Conservation (phyloP, 2,113 vertebrate genomes). For the Maylandia zebra region DNA sequence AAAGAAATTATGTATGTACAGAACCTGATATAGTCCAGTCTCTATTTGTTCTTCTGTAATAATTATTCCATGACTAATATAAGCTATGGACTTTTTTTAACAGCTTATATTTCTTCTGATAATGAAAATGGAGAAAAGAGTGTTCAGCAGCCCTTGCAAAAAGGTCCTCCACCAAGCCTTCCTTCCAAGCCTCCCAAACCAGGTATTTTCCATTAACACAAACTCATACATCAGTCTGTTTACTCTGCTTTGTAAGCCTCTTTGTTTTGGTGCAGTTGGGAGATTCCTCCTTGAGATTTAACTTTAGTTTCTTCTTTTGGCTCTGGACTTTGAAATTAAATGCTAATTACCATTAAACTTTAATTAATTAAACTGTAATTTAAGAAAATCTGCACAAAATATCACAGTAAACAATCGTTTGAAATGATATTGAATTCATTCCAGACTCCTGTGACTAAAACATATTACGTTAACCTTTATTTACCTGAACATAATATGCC, state of each 20-base stretch:
- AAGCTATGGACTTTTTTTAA: neutral
- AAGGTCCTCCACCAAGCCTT: neutral
- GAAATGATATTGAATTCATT: neutral
- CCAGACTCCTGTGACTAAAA: neutral
- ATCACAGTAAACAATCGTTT: neutral
- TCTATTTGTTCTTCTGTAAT: neutral
- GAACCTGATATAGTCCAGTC: neutral
- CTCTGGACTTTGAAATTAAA: neutral
- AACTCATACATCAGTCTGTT: neutral
- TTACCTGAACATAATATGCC: neutral
- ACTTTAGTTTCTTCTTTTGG: neutral
- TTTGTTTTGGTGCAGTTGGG: neutral
- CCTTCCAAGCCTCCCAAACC: constrained; percentile 38
- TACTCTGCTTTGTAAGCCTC: neutral
- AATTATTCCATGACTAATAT: neutral
- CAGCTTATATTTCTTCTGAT: constrained; percentile 66
- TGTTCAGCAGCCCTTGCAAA: neutral
- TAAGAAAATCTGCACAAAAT: too few species aligned
- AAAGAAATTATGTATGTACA: constrained; percentile 69
- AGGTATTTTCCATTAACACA: constrained; percentile 35
- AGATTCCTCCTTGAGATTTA: neutral
- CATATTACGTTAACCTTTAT: neutral
- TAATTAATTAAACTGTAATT: too few species aligned
- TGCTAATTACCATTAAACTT: neutral
- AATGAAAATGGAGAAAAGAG: constrained; percentile 71